Conservation (phyloP, 2,113 vertebrate genomes). For the Rhynchomys soricoides region DNA sequence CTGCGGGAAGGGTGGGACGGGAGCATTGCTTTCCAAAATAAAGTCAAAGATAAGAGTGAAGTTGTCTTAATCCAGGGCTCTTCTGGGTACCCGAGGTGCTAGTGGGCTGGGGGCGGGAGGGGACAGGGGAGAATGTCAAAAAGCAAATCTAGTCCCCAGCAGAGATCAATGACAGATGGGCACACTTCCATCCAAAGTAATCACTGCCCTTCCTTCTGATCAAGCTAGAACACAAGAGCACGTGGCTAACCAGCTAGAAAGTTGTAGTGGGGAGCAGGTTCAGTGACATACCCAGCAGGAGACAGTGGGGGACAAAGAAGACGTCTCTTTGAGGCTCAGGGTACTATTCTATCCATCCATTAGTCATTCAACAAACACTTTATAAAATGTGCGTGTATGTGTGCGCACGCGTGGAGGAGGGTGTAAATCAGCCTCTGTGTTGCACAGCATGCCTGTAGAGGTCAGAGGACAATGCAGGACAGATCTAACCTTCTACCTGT, state of each 20-base stretch:
- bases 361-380: neutral
- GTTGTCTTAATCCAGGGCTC: neutral
- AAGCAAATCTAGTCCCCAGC: neutral
- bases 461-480: neutral
- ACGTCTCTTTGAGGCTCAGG: neutral
- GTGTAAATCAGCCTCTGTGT: neutral
- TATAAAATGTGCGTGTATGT: neutral
- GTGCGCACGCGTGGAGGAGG: no score
- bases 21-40: conserved; percentile 69
- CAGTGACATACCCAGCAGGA: neutral
- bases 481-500: neutral
- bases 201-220: neutral
- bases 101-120: neutral
- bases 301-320: neutral
- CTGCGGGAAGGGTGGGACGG: conserved; percentile 3
- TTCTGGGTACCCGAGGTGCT: neutral
- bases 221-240: fast-evolving
- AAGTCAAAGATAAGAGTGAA: conserved; percentile 45
- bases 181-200: neutral
- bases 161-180: neutral
- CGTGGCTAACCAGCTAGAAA: neutral
- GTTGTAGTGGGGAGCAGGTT: neutral
- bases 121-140: neutral
- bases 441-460: no score
- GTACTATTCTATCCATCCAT: neutral